Percentiles rank a stretch among this genome's conserved stretches.
Conservation (phyloP, 2,113 vertebrate genomes). For the Siphamia tubifer region DNA sequence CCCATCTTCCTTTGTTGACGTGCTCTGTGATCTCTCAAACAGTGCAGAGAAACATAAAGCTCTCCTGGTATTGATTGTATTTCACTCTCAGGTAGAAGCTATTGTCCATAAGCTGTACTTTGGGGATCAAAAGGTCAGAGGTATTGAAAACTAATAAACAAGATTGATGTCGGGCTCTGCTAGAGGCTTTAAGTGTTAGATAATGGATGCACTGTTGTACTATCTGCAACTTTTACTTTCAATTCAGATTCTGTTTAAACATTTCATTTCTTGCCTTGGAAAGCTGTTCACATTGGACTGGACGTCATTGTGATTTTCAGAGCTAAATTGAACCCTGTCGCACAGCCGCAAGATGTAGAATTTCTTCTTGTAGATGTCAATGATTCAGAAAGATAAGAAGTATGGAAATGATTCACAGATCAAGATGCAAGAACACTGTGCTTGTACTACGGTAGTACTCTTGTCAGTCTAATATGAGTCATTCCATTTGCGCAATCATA, state of each 20-base stretch:
- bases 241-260: not conserved
- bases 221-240: not conserved
- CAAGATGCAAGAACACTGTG: not conserved
- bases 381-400: constrained; percentile 11
- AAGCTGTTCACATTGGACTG: too few species aligned
- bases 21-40: constrained; percentile 8
- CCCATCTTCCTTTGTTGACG: constrained; percentile 10
- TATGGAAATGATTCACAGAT: constrained; percentile 37
- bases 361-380: constrained; percentile 12
- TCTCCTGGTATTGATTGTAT: constrained; percentile 41
- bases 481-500: constrained; percentile 18
- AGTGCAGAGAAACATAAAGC: constrained; percentile 36
- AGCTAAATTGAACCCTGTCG: not conserved
- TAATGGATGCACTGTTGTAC: constrained; percentile 29
- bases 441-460: not conserved
- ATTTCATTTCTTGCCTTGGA: not conserved
- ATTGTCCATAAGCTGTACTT: constrained; percentile 30
- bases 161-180: constrained; percentile 26
- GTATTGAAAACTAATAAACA: constrained; percentile 44
- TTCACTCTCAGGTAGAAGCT: constrained; percentile 48
- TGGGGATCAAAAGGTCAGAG: constrained; percentile 46
- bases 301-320: not conserved
- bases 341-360: not conserved
- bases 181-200: constrained; percentile 18
- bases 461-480: constrained; percentile 20